Conservation (phyloP, 2,797 vertebrate species). For the Clarias pachynema region DNA sequence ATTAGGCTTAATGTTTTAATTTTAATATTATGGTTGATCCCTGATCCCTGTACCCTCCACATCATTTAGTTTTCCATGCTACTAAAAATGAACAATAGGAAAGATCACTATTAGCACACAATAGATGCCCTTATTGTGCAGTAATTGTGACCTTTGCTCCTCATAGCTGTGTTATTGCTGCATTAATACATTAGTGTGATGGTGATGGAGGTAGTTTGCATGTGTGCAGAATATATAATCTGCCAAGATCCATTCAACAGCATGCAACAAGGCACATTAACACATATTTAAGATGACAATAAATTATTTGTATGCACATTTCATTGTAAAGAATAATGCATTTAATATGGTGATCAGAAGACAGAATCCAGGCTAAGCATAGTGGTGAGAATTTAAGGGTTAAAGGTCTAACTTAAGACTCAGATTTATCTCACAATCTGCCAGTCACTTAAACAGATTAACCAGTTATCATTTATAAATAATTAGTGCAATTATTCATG, state of each 20-base stretch:
- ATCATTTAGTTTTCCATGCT: slow-evolving; percentile 7
- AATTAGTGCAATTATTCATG: neutral
- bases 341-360: neutral
- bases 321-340: neutral
- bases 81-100: slow-evolving; percentile 24
- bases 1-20: too few relatives aligned
- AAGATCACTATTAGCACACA: slow-evolving; percentile 12
- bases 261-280: neutral
- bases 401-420: neutral
- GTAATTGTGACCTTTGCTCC: slow-evolving; percentile 39
- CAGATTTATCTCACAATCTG: neutral
- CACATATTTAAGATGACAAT: neutral
- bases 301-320: neutral
- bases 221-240: slow-evolving; percentile 7
- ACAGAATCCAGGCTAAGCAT: neutral
- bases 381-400: neutral
- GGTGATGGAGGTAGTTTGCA: slow-evolving; percentile 31
- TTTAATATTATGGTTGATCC: too few relatives aligned
- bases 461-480: neutral
- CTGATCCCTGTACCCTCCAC: neutral
- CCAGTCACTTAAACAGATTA: neutral
- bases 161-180: slow-evolving; percentile 30
- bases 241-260: slow-evolving; percentile 2
- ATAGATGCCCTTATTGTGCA: slow-evolving; percentile 43
- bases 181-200: slow-evolving; percentile 47